Conservation (phyloP, 1,140 invertebrate species). For the Melanaphis sacchari region DNA sequence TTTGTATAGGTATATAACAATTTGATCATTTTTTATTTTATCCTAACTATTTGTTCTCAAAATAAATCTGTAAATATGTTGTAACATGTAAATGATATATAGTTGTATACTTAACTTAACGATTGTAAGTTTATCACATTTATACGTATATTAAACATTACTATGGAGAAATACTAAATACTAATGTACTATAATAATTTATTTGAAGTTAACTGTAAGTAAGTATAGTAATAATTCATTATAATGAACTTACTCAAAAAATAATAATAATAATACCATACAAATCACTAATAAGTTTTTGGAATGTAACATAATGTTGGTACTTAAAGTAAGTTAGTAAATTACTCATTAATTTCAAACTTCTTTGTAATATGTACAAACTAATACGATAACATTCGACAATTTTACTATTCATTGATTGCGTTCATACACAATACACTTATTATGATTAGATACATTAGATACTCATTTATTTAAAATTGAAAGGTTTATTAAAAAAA, state of each 20-base stretch:
- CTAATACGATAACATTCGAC: not conserved
- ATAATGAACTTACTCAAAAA: not conserved
- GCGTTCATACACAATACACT: not conserved
- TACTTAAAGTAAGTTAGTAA: not conserved
- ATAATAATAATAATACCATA: not conserved
- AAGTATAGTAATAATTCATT: not conserved
- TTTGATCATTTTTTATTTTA: not conserved
- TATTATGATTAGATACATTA: not conserved
- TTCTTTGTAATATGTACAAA: not conserved
- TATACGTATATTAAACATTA: not conserved
- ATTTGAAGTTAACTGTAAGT: not conserved
- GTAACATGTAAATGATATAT: not conserved
- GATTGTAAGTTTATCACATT: not conserved
- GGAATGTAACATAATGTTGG: not conserved
- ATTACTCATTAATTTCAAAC: not conserved
- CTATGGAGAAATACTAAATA: not conserved
- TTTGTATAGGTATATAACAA: too few species aligned
- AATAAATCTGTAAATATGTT: not conserved
- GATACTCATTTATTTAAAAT: not conserved
- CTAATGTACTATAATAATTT: not conserved
- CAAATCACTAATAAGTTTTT: not conserved
- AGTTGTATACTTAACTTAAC: not conserved
- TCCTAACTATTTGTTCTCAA: not conserved
- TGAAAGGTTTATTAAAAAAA: not conserved
- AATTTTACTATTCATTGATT: not conserved